Evolutionary conservation across 2,888 invertebrate species (phyloP).

Genomic region (Drosophila ochracea): DNA sequence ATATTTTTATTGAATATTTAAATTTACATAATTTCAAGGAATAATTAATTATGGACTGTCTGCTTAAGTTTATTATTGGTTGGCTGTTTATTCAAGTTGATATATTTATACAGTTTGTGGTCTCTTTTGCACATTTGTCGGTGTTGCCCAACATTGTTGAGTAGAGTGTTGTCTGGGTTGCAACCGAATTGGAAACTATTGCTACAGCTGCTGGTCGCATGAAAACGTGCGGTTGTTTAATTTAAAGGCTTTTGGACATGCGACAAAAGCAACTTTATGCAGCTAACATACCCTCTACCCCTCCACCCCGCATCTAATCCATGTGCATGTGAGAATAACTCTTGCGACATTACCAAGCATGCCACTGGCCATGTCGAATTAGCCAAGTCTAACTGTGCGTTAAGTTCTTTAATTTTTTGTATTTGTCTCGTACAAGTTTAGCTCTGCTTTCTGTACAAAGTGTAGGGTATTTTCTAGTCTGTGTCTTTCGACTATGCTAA

Average conservation of each 20-base stretch:
- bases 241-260: conserved; percentile 71
- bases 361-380: not conserved
- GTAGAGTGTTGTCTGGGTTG: conserved; percentile 16
- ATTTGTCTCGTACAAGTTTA: not conserved
- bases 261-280: conserved; percentile 34
- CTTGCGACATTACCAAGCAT: not conserved
- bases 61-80: not conserved
- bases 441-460: not conserved
- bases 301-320: not conserved
- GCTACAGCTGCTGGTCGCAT: conserved; percentile 5
- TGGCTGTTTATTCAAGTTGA: not conserved
- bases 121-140: conserved; percentile 32
- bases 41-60: not conserved
- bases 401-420: not conserved
- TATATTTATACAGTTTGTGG: not conserved
- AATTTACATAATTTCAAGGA: conserved; percentile 4
- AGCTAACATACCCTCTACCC: not conserved
- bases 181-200: conserved; percentile 15
- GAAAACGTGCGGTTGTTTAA: conserved; percentile 71
- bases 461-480: conserved; percentile 4
- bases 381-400: not conserved
- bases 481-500: not conserved
- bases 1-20: not conserved
- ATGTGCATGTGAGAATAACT: not conserved
- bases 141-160: conserved; percentile 60